A percentile compares a stretch with the other conserved stretches of the same genome.
Conservation (phyloP, 2,113 vertebrate species). For the Microcebus murinus region DNA sequence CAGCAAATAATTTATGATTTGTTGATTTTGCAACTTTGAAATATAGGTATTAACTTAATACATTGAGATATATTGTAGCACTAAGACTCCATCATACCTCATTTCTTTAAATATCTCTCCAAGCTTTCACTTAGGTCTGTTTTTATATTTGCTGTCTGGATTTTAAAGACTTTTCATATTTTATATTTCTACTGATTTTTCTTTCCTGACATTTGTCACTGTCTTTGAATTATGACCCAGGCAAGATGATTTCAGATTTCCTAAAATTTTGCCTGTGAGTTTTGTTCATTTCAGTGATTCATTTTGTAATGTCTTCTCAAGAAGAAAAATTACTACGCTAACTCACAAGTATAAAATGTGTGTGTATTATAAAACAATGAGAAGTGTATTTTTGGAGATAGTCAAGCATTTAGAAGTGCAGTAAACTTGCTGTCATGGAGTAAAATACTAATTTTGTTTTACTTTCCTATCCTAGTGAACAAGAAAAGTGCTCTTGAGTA, state of each 20-base stretch:
- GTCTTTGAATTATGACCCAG: slow-evolving; percentile 79
- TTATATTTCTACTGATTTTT: slow-evolving; percentile 77
- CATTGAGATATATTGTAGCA: slow-evolving; percentile 81
- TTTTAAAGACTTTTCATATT: slow-evolving; percentile 76
- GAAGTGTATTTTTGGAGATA: slow-evolving; percentile 84
- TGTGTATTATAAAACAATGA: slow-evolving; percentile 76
- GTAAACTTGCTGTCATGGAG: slow-evolving; percentile 77
- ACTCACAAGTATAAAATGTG: slow-evolving; percentile 74
- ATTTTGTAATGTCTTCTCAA: slow-evolving; percentile 84
- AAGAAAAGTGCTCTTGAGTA: slow-evolving; percentile 65
- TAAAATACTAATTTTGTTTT: slow-evolving; percentile 75
- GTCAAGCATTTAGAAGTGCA: slow-evolving; percentile 75
- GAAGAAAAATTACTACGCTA: slow-evolving; percentile 72
- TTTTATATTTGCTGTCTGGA: slow-evolving; percentile 80
- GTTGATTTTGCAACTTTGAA: slow-evolving; percentile 72
- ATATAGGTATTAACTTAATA: slow-evolving; percentile 69
- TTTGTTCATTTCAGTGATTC: slow-evolving; percentile 77
- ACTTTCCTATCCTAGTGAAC: slow-evolving; percentile 53
- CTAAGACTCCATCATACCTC: slow-evolving; percentile 84
- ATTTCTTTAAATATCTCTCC: slow-evolving; percentile 79
- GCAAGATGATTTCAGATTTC: slow-evolving; percentile 80
- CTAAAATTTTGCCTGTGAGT: slow-evolving; percentile 81
- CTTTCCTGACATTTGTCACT: slow-evolving; percentile 66
- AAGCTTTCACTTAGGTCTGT: slow-evolving; percentile 67
- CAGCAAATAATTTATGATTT: slow-evolving; percentile 73